Conservation (phyloP, 2,888 invertebrate species). For the Eupithecia subumbrata region DNA sequence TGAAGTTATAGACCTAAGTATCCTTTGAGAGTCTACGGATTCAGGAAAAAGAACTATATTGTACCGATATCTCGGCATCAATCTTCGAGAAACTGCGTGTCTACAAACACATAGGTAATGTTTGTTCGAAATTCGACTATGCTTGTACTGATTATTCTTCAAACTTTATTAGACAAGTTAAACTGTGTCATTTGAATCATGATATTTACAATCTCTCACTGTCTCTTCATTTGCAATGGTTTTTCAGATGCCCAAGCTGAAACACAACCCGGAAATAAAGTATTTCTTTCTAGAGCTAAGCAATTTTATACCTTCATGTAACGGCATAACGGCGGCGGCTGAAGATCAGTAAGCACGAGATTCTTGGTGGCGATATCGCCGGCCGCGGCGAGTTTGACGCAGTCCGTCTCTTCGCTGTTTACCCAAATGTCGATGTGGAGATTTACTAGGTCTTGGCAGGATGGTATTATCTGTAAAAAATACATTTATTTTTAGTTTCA, state of each 20-base stretch:
- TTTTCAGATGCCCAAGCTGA: too few relatives aligned
- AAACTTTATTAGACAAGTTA: too few relatives aligned
- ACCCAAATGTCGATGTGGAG: slow-evolving; percentile 96
- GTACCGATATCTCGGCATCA: neutral
- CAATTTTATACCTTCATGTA: slow-evolving; percentile 90
- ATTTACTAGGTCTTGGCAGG: slow-evolving; percentile 92
- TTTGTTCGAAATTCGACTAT: too few relatives aligned
- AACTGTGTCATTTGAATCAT: too few relatives aligned
- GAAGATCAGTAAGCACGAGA: slow-evolving; percentile 93
- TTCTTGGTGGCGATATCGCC: slow-evolving; percentile 94
- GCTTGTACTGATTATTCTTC: too few relatives aligned
- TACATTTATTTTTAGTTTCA: neutral
- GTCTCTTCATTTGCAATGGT: too few relatives aligned
- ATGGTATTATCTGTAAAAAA: slow-evolving; percentile 86
- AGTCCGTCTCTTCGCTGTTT: slow-evolving; percentile 93
- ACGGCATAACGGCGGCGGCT: slow-evolving; percentile 94
- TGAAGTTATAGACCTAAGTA: neutral
- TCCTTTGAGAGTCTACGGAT: neutral
- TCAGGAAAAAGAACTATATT: neutral
- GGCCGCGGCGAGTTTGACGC: slow-evolving; percentile 92
- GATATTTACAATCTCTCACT: too few relatives aligned
- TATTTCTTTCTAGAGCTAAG: too few relatives aligned
- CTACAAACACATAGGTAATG: neutral
- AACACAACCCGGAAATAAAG: too few relatives aligned
- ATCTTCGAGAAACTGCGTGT: neutral